Base-by-base conservation (phyloP, 2,888 invertebrate genomes). In the Frankliniella fusca region DNA sequence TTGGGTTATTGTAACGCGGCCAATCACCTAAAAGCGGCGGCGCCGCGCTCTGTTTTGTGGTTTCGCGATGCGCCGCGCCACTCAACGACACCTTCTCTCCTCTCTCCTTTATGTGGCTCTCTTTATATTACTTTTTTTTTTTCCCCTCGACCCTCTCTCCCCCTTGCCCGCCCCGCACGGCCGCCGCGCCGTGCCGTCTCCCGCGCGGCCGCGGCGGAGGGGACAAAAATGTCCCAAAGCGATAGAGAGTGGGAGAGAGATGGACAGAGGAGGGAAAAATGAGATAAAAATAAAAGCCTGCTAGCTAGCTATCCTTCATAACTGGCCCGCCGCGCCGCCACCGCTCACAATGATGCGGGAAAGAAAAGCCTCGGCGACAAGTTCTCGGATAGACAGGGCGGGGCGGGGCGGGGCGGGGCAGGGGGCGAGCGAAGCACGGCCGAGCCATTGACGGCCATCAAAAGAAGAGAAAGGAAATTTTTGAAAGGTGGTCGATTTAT, bases 301-400 rank as follows among this genome's bases (percentile, higher is more conserved):
- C 49, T n/a, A 49, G 65, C 28, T 49, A 61, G 80, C 28, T 65
- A 80, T 80, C 81, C 82, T 82, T 76, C 82, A 82, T 90, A 90
- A 90, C 89, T 88, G 88, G 87, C 87, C 87, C 87, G 86, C 87
- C 87, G 38, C 84, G 38, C 84, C 84, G 49, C 38, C 65, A 80
- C 82, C 83, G 81, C 81, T 81, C 81, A 81, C 81, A 82, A 83
- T 81, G 81, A 82, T 84, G 81, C 54, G 38, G 38, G 38, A 38
- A 38, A 38, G 38, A 38, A 38, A 38, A 38, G 38, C 2, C 38
- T 38, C 38, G 38, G 38, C 38, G 38, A 38, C 38, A 38, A 38
- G 38, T 38, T 38, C 38, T 38, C 38, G 38, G 38, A 38, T 38
- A 38, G 38, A 38, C 38, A 38, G 38, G 38, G 38, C 38, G 5